Base-by-base conservation (phyloP, 2,797 vertebrate species). In the Echiichthys vipera region DNA sequence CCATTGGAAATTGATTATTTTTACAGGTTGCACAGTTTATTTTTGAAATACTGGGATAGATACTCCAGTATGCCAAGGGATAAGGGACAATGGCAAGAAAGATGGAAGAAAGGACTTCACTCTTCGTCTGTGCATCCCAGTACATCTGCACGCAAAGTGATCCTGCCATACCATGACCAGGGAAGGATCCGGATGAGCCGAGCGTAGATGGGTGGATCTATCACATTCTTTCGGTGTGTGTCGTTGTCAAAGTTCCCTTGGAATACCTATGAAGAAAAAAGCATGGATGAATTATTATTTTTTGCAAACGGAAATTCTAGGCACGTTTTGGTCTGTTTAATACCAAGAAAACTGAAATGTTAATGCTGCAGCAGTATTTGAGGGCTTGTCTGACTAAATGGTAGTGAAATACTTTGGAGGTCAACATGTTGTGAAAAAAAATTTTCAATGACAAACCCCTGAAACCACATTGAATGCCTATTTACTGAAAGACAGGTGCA, bases 161-260 rank as follows among this genome's bases (percentile, higher is more conserved):
- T 99, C 84, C 98, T 94, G 70, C 98, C 97, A 0, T 99, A 99
- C 98, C 98, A 99, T 0, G 98, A 99, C 98, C 98, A 99, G 0
- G 98, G 98, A 15, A 99, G 95, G 91, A 99, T 97, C 90, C 98
- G 94, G 76, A 99, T 42, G 46, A 97, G 94, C 42, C 95, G 95
- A 36, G 98, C 95, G 0, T 95, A 94, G 94, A 99, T 95, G 1
- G 97, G 97, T 1, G 97, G 97, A 56, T 98, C 97, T 12, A 99
- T 96, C 91, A 98, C 96, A 0, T 99, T 99, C 95, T 99, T 99
- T 90, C 98, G 96, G 95, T 99, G 98, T 0, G 98, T 99, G 88
- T 99, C 98, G 0, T 99, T 99, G 94, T 99, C 98, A 65, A 99
- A 99, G 89, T 99, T 99, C 50, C 98, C 98, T 89, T 99, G 98